These are phyloP conservation scores for Caretta caretta DNA, from an alignment of 2,113 vertebrate species.

Conservation along the genomic window DNA sequence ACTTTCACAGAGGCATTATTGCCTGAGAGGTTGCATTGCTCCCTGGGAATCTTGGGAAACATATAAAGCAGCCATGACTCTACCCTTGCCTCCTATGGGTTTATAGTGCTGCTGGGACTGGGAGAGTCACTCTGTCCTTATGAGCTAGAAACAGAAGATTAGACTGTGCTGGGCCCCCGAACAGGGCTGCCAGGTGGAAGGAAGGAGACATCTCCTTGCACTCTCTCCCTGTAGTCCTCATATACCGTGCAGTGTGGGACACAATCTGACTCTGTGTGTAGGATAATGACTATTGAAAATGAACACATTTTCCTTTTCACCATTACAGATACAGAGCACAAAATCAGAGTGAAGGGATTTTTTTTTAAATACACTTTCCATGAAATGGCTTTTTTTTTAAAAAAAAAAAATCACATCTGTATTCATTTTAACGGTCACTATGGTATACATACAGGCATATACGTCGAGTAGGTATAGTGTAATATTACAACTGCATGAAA, in stretches of 20 bases:
- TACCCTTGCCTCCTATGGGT: not conserved
- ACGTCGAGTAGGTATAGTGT: not conserved
- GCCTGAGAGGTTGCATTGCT: not conserved
- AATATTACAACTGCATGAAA: not conserved
- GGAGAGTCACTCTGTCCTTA: fast-evolving
- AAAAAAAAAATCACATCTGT: not conserved
- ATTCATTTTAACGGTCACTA: not conserved
- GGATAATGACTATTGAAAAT: not conserved
- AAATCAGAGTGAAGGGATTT: not conserved
- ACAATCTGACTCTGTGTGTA: not conserved
- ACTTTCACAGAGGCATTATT: fast-evolving
- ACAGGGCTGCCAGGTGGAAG: not conserved
- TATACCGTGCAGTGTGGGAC: fast-evolving
- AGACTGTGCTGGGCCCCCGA: fast-evolving
- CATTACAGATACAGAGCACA: not conserved
- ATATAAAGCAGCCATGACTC: not conserved
- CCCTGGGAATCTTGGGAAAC: not conserved
- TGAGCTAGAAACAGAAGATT: not conserved
- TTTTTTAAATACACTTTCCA: not conserved
- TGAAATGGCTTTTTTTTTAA: not conserved
- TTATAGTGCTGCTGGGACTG: not conserved
- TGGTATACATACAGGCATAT: not conserved
- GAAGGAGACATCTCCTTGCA: not conserved
- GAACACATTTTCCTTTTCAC: not conserved
- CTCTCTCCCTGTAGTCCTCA: not conserved